phyloP scores from a whole-genome alignment of 2,888 invertebrate species.

The Agonum fuliginosum region DNA sequence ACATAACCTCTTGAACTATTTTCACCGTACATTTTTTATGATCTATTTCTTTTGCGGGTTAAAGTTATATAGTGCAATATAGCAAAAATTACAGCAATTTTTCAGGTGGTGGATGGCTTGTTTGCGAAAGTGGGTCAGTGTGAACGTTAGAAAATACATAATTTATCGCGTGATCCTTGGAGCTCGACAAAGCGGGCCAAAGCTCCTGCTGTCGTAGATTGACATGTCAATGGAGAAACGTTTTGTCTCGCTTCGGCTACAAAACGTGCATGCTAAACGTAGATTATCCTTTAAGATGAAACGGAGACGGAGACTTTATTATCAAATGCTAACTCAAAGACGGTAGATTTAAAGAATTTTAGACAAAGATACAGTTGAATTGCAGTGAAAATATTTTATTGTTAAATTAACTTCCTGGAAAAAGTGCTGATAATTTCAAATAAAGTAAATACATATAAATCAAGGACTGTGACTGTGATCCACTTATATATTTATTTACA shows the following conservation, averaged over 20 bases:
- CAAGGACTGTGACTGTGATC: too few relatives aligned
- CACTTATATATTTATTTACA: too few relatives aligned
- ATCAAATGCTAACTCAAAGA: background rate
- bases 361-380: too few relatives aligned
- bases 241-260: conserved; percentile 25
- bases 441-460: too few relatives aligned
- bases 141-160: conserved; percentile 47
- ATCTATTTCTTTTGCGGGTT: conserved; percentile 36
- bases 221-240: conserved; percentile 38
- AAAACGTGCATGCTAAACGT: conserved; percentile 6
- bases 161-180: conserved; percentile 35
- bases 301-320: background rate
- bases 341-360: too few relatives aligned
- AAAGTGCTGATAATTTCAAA: too few relatives aligned
- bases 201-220: background rate
- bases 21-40: conserved; percentile 27
- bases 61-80: conserved; percentile 35
- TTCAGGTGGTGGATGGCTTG: conserved; percentile 20
- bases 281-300: conserved; percentile 23
- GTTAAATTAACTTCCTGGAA: too few relatives aligned
- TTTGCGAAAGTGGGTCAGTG: conserved; percentile 24
- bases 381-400: too few relatives aligned
- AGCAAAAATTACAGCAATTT: conserved; percentile 43
- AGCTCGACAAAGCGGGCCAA: conserved; percentile 17
- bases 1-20: too few relatives aligned